Base-by-base conservation (phyloP, 1,140 invertebrate genomes). In the Kradibia gibbosae region DNA sequence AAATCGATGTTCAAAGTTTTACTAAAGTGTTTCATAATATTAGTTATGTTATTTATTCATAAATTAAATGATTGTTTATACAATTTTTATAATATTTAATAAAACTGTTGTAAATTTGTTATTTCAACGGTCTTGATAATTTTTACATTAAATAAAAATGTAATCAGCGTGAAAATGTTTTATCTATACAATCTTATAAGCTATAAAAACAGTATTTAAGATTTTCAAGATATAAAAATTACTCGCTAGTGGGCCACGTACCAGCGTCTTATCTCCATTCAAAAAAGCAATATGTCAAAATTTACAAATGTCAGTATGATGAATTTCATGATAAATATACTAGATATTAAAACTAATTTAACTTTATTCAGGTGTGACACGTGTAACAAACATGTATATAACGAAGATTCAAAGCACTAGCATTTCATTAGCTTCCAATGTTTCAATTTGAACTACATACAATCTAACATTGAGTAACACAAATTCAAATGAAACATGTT, bases 351-450 rank as follows among this genome's bases (percentile, higher is more conserved):
- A 65, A 42, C 3, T 76, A 55, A 42, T 71, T 79, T 71, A 34
- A 72, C 67, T 73, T 80, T 71, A 80, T 80, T 74, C 79, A 74
- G 72, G 79, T 80, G 57, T 48, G 60, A 67, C 72, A 74, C 72
- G 55, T 80, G 78, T 55, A 71, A 13, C 3, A 71, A 73, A 80
- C 31, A 36, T 75, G 42, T 67, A 25, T 31, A 39, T 36, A 45
- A 48, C 39, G 34, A 60, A 34, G 39, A 60, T 73, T 67, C 31
- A 5, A 55, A 22, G 53, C 73, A 48, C 67, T 55, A 53, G 70
- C 73, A 42, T 50, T 79, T 55, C 60, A 36, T 65, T 76, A 62
- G 39, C 13, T 15, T 60, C 65, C 25, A 39, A 76, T 75, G n/a
- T 31, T n/a, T n/a, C 11, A 45, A 62, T 76, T 45, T 39, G 34